Conservation (phyloP, 2,797 vertebrate species). For the Squalus acanthias region DNA sequence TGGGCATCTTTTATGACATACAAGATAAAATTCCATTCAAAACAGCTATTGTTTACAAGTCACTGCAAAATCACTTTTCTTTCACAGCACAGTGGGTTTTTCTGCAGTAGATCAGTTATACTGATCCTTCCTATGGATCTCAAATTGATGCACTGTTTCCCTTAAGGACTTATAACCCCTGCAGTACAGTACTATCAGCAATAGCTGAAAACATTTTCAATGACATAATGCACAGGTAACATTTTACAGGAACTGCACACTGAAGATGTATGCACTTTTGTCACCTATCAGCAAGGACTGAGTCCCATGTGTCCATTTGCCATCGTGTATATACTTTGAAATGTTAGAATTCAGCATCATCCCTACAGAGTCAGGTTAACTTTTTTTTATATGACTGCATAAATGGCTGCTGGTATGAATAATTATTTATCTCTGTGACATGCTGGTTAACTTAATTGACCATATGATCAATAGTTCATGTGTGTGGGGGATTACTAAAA, state of each 20-base stretch:
- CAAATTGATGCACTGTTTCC: background rate
- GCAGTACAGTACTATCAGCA: background rate
- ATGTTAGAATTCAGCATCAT: background rate
- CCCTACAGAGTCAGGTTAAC: background rate
- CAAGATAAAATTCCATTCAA: background rate
- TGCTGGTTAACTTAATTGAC: background rate
- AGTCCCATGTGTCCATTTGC: background rate
- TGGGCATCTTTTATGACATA: background rate
- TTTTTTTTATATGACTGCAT: background rate
- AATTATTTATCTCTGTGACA: background rate
- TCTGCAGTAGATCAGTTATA: background rate
- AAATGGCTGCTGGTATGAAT: background rate
- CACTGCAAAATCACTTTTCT: conserved; percentile 12
- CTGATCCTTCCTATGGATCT: background rate
- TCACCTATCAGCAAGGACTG: background rate
- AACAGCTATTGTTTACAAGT: background rate
- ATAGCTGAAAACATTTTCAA: background rate
- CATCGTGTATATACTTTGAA: background rate
- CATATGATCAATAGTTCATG: background rate
- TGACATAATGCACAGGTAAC: background rate
- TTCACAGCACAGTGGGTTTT: background rate
- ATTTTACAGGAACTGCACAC: background rate
- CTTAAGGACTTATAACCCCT: background rate
- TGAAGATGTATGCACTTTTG: background rate
- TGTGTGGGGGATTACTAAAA: background rate